Evolutionary conservation across 2,888 invertebrate genomes (phyloP), one percentile per base, ranked within the genome.

Genomic region (Chouioia cunea): DNA sequence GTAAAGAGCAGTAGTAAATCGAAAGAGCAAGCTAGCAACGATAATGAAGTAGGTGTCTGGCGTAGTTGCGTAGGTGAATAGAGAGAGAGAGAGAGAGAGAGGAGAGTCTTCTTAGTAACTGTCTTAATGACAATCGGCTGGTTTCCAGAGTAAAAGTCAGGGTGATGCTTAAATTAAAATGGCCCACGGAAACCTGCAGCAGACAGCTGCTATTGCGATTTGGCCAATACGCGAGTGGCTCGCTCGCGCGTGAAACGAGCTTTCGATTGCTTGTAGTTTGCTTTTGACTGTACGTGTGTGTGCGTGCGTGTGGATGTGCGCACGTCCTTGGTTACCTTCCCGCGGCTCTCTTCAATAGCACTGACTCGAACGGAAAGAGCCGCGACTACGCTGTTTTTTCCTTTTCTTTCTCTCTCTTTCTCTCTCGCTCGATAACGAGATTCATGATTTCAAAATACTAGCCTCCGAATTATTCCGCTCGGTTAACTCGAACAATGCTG

Each of bases 241-340:
- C 6, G 56, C 15, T 50, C 75, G 74, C 70, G 77, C 76, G 77
- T 74, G 77, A 77, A 77, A 77, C 76, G 74, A 77, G 76, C 75
- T 76, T 76, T 75, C 76, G 76, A 77, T 77, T 64, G 66, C 64
- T 50, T 18, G 65, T n/a, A 10, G 6, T 10, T 36, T 3, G 36
- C 36, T 10, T 10, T 6, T n/a, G n/a, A n/a, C n/a, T 36, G 36
- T 36, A 36, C 4, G 6, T 36, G 36, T 10, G 1, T 12, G 36
- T 1, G 36, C 6, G 27, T 27, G 27, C 6, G 27, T 27, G 27
- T 27, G 27, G 2, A 6, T 27, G 27, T 27, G 27, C 6, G 27
- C 6, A 6, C 6, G 27, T 6, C 1, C 36, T 6, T 36, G 36
- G 6, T 10, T 6, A 12, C 36, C 36, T 10, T 36, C 36, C 12